These are phyloP conservation scores for Quadroppia sp. DNA, from an alignment of 2,888 invertebrate species.

Conservation along the genomic window DNA sequence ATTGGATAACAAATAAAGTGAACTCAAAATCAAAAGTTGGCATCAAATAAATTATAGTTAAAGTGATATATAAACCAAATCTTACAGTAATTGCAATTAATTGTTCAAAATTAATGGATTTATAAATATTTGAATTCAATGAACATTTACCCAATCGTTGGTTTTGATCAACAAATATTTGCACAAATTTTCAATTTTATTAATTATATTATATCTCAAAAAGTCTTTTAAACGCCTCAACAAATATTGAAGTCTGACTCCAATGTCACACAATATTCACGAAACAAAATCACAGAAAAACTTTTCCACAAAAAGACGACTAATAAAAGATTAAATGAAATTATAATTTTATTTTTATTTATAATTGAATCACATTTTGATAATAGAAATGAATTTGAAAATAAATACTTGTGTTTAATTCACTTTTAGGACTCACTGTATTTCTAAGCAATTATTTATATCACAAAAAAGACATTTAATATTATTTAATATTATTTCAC, in stretches of 20 bases:
- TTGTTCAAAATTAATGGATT: neutral
- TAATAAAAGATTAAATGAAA: too few species aligned
- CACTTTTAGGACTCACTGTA: neutral
- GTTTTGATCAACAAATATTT: neutral
- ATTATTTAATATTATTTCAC: neutral
- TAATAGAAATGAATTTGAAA: neutral
- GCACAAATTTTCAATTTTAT: slow-evolving; percentile 23
- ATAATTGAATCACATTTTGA: neutral
- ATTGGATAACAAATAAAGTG: neutral
- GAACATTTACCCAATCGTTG: neutral
- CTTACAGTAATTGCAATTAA: slow-evolving; percentile 3
- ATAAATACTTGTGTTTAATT: neutral
- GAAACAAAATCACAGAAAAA: neutral
- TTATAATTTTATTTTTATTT: neutral
- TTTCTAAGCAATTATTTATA: neutral
- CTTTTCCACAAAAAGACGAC: neutral
- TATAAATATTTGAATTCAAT: neutral
- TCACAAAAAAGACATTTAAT: neutral
- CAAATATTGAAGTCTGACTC: neutral
- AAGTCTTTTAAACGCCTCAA: neutral
- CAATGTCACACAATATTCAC: neutral
- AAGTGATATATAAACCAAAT: neutral
- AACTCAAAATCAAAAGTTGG: neutral
- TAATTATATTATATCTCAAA: slow-evolving; percentile 12
- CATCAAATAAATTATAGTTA: neutral